Evolutionary conservation across 2,113 vertebrate species (phyloP).

Genomic region (Stegostoma tigrinum): DNA sequence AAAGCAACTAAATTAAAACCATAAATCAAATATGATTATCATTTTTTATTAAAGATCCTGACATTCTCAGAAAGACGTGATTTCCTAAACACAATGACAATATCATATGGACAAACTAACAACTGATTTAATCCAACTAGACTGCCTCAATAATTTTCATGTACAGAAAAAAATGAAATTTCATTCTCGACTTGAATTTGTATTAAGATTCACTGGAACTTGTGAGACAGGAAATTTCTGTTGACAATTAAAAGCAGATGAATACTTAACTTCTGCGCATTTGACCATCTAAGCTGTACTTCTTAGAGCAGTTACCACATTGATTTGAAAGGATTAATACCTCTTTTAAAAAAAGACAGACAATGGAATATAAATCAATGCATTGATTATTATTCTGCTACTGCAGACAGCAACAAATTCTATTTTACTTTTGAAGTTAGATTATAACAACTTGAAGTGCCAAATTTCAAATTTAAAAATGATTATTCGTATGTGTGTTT

Average conservation of each 20-base stretch:
- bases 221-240: neutral
- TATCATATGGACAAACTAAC: neutral
- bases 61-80: neutral
- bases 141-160: neutral
- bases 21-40: neutral
- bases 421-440: neutral
- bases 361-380: neutral
- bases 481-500: neutral
- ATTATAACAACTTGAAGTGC: neutral
- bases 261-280: neutral
- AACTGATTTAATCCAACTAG: neutral
- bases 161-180: neutral
- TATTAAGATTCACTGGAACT: neutral
- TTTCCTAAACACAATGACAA: neutral
- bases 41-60: neutral
- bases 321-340: neutral
- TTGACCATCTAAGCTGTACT: neutral
- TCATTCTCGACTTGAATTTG: too few relatives aligned
- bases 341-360: neutral
- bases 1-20: constrained; percentile 7
- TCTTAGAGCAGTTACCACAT: neutral
- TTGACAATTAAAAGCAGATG: neutral
- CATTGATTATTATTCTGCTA: neutral
- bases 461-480: neutral
- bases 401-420: neutral